A percentile compares a stretch with the other conserved stretches of the same genome.
phyloP scores from a whole-genome alignment of 2,797 vertebrate species.

The Dermochelys coriacea region DNA sequence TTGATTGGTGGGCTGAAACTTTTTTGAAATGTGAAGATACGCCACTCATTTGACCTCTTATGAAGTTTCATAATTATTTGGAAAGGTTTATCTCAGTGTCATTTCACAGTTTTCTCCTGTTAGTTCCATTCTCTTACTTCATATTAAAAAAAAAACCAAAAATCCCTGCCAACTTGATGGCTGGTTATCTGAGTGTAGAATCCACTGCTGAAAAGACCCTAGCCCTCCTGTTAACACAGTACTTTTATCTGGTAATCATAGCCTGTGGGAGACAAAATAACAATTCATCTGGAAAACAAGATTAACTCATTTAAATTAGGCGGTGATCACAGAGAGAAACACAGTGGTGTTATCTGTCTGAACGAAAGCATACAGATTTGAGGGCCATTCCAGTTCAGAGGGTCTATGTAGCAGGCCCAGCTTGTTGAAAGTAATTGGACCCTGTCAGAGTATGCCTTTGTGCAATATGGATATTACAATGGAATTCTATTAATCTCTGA shows the following conservation, averaged over 20 bases:
- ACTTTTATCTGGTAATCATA: conserved; percentile 94
- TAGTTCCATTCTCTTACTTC: conserved; percentile 62
- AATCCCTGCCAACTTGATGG: conserved; percentile 6
- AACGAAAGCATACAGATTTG: conserved; percentile 81
- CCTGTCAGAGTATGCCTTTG: conserved; percentile 72
- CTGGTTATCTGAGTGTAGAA: conserved; percentile 54
- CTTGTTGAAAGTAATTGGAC: conserved; percentile 77
- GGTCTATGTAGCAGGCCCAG: conserved; percentile 79
- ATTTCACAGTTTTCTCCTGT: conserved; percentile 47
- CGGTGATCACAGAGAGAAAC: conserved; percentile 86
- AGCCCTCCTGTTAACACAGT: conserved; percentile 84
- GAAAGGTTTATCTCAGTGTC: conserved; percentile 63
- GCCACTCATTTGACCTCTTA: conserved; percentile 51
- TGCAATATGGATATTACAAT: conserved; percentile 76
- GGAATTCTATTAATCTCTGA: conserved; percentile 77
- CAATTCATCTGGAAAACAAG: conserved; percentile 95
- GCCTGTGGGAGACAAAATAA: conserved; percentile 90
- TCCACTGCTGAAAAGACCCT: conserved; percentile 69
- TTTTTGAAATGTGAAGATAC: conserved; percentile 65
- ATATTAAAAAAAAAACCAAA: neutral
- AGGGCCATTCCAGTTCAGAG: conserved; percentile 81
- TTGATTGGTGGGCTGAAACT: neutral
- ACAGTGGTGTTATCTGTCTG: conserved; percentile 80
- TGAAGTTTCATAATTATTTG: conserved; percentile 67
- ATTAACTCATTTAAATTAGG: conserved; percentile 96